A percentile compares a stretch with the other conserved stretches of the same genome.
Conservation (phyloP, 2,888 invertebrate species). For the Galeruca laticollis region DNA sequence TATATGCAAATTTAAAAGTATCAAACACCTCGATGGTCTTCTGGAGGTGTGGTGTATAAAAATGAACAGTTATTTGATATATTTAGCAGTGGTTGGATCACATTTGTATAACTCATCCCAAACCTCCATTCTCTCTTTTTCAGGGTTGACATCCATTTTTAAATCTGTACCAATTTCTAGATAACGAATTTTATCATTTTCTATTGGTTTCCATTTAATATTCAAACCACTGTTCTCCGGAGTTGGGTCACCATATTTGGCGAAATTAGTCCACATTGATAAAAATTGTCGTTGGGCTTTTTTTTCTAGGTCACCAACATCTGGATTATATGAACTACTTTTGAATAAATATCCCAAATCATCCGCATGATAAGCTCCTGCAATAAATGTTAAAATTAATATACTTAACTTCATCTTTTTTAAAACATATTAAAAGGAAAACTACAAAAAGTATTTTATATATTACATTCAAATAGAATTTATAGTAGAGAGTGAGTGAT, state of each 20-base stretch:
- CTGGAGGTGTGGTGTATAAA: not conserved
- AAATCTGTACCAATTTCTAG: constrained; percentile 57
- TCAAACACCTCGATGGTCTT: too few species aligned
- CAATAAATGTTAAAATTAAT: constrained; percentile 21
- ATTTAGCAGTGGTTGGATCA: constrained; percentile 21
- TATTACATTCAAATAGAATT: too few species aligned
- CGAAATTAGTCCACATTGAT: constrained; percentile 57
- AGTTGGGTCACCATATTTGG: constrained; percentile 52
- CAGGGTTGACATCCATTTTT: constrained; percentile 50
- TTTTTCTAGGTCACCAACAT: constrained; percentile 43
- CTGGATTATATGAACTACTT: constrained; percentile 38
- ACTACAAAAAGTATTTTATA: too few species aligned
- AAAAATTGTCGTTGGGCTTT: constrained; percentile 45
- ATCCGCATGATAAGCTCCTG: constrained; percentile 52
- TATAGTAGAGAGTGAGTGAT: too few species aligned
- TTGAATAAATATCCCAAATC: constrained; percentile 54
- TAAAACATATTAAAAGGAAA: too few species aligned
- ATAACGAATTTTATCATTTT: constrained; percentile 48
- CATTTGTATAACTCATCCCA: constrained; percentile 49
- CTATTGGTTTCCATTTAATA: constrained; percentile 51
- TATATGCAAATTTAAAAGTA: too few species aligned
- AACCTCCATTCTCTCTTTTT: constrained; percentile 54
- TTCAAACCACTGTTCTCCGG: constrained; percentile 36
- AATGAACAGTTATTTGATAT: not conserved
- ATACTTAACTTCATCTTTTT: not conserved